Conservation (phyloP, 2,113 vertebrate genomes). For the Alethe castanea region DNA sequence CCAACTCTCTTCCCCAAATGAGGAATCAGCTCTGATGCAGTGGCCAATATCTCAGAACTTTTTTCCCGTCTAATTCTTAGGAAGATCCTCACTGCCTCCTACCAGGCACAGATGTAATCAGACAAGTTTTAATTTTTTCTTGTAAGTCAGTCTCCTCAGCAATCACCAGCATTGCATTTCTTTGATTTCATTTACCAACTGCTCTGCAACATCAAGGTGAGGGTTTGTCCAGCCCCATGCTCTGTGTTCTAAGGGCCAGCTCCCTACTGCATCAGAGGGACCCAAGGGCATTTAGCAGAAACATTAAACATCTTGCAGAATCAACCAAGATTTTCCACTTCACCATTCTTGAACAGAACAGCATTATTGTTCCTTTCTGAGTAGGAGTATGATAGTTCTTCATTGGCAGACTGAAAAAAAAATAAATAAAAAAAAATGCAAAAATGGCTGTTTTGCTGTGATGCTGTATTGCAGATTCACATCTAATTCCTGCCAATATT, state of each 20-base stretch:
- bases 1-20: not conserved
- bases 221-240: not conserved
- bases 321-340: not conserved
- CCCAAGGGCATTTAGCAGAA: not conserved
- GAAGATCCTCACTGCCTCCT: not conserved
- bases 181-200: not conserved
- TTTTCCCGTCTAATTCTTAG: not conserved
- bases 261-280: not conserved
- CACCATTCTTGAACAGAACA: not conserved
- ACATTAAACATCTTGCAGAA: not conserved
- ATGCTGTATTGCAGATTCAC: not conserved
- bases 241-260: not conserved
- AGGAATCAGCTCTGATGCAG: not conserved
- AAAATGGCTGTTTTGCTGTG: not conserved
- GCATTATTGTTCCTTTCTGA: not conserved
- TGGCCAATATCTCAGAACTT: not conserved
- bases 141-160: not conserved
- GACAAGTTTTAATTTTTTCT: not conserved
- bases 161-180: not conserved
- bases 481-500: slow-evolving; percentile 1
- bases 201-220: not conserved
- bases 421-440: not conserved
- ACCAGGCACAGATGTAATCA: not conserved
- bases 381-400: not conserved
- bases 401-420: not conserved